Evolutionary conservation across 2,888 invertebrate species (phyloP).

Genomic region (Alitta virens): DNA sequence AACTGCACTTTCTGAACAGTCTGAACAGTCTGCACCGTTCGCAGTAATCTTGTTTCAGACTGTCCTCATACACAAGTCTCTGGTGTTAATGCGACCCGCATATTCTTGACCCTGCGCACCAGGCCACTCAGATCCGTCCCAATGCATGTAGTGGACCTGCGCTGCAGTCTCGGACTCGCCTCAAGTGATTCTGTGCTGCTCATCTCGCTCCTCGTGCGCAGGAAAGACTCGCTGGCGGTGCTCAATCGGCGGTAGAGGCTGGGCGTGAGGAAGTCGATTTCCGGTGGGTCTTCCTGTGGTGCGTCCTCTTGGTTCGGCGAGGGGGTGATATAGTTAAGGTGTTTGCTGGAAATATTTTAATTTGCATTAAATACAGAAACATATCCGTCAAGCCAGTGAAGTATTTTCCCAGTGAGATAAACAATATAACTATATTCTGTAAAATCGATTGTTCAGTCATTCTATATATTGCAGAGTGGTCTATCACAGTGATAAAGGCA

Average conservation of each 20-base stretch:
- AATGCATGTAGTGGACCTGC: constrained; percentile 36
- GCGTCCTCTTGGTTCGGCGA: constrained; percentile 35
- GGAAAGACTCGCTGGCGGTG: constrained; percentile 4
- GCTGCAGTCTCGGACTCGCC: constrained; percentile 6
- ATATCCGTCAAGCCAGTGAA: too few relatives aligned
- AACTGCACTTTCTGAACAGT: too few relatives aligned
- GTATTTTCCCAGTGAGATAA: too few relatives aligned
- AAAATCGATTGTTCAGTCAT: too few relatives aligned
- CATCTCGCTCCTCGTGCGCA: constrained; percentile 6
- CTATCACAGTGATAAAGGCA: too few relatives aligned
- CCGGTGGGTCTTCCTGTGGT: background rate
- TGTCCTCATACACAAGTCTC: constrained; percentile 37
- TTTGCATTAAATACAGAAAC: too few relatives aligned
- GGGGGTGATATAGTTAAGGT: constrained; percentile 37
- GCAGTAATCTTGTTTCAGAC: too few relatives aligned
- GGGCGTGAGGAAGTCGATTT: constrained; percentile 8
- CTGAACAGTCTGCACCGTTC: too few relatives aligned
- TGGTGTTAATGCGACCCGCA: constrained; percentile 46
- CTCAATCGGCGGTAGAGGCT: constrained; percentile 10
- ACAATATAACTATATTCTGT: too few relatives aligned
- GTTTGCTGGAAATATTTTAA: constrained; percentile 34
- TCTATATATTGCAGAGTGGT: too few relatives aligned
- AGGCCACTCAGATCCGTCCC: constrained; percentile 41
- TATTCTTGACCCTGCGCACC: constrained; percentile 46
- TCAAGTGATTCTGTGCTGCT: constrained; percentile 14